phyloP scores from a whole-genome alignment of 2,113 vertebrate genomes.

The Oostethus manadensis region DNA sequence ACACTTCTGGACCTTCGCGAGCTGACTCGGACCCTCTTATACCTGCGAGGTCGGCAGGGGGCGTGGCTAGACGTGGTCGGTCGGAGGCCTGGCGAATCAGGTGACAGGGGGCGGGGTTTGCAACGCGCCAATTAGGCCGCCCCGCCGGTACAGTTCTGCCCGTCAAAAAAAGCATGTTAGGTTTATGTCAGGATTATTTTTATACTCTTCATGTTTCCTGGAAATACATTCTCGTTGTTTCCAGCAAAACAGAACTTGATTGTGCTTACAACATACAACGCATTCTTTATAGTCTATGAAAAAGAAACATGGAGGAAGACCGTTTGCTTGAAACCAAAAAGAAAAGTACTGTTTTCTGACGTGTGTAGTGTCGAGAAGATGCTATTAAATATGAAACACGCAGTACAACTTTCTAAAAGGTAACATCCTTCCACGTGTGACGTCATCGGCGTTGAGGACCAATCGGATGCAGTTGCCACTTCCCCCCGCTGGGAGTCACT shows the following conservation, averaged over 20 bases:
- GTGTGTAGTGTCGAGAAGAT: too few species aligned
- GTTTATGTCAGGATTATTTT: too few species aligned
- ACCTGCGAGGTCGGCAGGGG: slow-evolving; percentile 26
- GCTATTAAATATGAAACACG: too few species aligned
- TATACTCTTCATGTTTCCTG: too few species aligned
- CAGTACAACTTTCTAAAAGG: too few species aligned
- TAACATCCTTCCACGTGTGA: background rate
- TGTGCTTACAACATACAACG: too few species aligned
- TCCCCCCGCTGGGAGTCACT: slow-evolving; percentile 27
- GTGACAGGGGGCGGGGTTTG: slow-evolving; percentile 53
- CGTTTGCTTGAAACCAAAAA: background rate
- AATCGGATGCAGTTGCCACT: background rate
- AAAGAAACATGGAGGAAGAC: too few species aligned
- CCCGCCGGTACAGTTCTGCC: too few species aligned
- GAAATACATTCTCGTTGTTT: too few species aligned
- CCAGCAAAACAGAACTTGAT: too few species aligned
- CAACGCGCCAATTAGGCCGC: slow-evolving; percentile 56
- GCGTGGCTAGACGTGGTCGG: slow-evolving; percentile 19
- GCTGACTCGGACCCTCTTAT: slow-evolving; percentile 49
- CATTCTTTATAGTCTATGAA: too few species aligned
- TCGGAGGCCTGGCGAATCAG: slow-evolving; percentile 55
- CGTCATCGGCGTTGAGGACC: background rate
- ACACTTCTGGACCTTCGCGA: slow-evolving; percentile 32
- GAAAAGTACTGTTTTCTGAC: background rate
- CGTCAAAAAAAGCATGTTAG: too few species aligned